Conservation (phyloP, 2,797 vertebrate genomes). For the Okamejei kenojei region DNA sequence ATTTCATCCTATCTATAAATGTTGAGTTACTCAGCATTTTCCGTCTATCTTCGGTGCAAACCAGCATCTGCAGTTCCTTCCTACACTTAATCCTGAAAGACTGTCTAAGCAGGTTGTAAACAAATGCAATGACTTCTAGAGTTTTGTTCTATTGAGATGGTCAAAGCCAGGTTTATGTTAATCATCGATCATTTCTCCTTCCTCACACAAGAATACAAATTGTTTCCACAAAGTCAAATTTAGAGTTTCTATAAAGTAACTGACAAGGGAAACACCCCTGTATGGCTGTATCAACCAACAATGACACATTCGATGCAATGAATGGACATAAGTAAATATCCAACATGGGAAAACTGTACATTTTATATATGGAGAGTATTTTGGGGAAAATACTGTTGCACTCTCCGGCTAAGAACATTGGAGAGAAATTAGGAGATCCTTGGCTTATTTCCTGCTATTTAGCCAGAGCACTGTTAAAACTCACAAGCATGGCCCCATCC, state of each 20-base stretch:
- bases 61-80: too few species aligned
- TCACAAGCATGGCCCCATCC: not conserved
- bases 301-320: too few species aligned
- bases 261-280: not conserved
- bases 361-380: too few species aligned
- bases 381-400: too few species aligned
- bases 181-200: not conserved
- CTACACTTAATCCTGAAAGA: too few species aligned
- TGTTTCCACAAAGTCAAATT: not conserved
- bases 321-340: too few species aligned
- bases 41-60: too few species aligned
- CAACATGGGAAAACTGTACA: too few species aligned
- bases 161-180: not conserved
- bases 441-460: not conserved
- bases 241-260: not conserved
- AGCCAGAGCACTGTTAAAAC: not conserved
- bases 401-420: not conserved
- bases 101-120: too few species aligned
- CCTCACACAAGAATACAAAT: not conserved
- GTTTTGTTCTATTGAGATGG: not conserved
- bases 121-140: not conserved
- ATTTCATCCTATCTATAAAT: too few species aligned
- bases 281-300: not conserved
- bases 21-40: too few species aligned
- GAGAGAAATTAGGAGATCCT: not conserved